phyloP scores from a whole-genome alignment of 1,140 invertebrate genomes.

The Odontomachus brunneus region DNA sequence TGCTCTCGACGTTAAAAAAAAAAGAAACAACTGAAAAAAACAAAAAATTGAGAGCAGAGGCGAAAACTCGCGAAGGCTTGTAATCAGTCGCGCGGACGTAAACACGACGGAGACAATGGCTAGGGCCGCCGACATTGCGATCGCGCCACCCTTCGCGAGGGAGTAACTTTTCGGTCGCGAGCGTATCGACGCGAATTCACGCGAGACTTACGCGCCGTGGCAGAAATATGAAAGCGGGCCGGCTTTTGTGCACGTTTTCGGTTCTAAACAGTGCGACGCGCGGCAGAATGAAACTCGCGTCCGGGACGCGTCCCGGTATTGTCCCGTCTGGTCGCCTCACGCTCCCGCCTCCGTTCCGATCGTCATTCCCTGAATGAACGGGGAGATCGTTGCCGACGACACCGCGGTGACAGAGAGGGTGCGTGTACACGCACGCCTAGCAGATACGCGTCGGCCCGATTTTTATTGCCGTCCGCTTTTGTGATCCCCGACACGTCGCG shows the following conservation, averaged over 20 bases:
- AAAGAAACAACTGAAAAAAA: neutral
- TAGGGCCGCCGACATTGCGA: constrained; percentile 25
- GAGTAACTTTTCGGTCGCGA: constrained; percentile 33
- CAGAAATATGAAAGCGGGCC: constrained; percentile 51
- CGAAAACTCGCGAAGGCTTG: neutral
- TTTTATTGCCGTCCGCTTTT: constrained; percentile 53
- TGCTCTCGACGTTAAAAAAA: constrained; percentile 24
- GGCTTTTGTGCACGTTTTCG: constrained; percentile 36
- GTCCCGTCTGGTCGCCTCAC: constrained; percentile 19
- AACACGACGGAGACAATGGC: constrained; percentile 36
- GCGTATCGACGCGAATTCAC: constrained; percentile 53
- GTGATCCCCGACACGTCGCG: constrained; percentile 28
- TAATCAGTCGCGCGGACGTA: constrained; percentile 37
- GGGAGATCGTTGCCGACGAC: constrained; percentile 35
- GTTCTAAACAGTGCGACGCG: constrained; percentile 36
- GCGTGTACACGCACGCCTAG: neutral
- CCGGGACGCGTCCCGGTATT: constrained; percentile 41
- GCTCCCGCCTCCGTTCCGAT: constrained; percentile 1
- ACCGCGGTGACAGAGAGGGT: constrained; percentile 11
- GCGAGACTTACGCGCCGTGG: constrained; percentile 33
- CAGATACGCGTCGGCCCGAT: constrained; percentile 40
- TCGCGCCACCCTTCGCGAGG: constrained; percentile 7
- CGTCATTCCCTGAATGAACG: constrained; percentile 48
- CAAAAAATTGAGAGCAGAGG: neutral
- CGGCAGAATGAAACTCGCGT: constrained; percentile 35